Conservation (phyloP, 2,113 vertebrate species). For the Rhinopomastus cyanomelas region DNA sequence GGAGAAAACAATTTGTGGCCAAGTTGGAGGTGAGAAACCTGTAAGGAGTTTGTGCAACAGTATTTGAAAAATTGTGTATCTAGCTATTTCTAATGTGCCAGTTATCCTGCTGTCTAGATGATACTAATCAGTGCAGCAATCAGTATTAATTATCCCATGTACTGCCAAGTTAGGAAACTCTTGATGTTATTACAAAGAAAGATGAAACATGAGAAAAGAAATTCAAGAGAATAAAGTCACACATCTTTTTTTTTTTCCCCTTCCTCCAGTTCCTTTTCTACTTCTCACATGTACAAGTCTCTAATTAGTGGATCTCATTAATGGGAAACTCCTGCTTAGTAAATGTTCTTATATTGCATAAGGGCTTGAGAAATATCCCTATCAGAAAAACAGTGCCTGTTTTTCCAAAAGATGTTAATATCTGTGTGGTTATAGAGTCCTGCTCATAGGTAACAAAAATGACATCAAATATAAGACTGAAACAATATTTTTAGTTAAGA, state of each 20-base stretch:
- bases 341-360: neutral
- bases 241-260: too few species aligned
- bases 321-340: neutral
- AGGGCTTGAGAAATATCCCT: neutral
- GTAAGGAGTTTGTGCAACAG: neutral
- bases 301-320: conserved; percentile 57
- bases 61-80: neutral
- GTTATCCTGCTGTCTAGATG: neutral
- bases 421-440: neutral
- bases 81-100: neutral
- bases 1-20: neutral
- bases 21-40: neutral
- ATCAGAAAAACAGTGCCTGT: neutral
- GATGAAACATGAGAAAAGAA: conserved; percentile 34
- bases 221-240: conserved; percentile 2
- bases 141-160: conserved; percentile 28
- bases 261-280: neutral
- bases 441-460: neutral
- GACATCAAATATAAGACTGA: neutral
- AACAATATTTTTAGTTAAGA: neutral
- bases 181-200: neutral
- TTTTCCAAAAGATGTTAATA: neutral
- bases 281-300: neutral
- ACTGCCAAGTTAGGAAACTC: neutral
- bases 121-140: neutral